Evolutionary conservation across 2,797 vertebrate genomes (phyloP).

Genomic region (Tenualosa ilisha): DNA sequence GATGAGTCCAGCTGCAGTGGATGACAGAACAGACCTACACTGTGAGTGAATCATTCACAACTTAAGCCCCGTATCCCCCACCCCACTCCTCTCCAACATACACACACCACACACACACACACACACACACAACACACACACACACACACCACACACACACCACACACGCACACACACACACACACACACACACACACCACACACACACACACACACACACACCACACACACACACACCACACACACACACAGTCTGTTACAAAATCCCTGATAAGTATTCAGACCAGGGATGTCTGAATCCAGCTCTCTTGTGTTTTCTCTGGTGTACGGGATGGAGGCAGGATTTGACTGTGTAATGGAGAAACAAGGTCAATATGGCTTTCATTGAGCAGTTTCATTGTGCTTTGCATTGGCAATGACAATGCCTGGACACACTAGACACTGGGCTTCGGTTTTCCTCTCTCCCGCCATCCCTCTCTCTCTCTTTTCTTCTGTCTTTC

Average conservation of each 20-base stretch:
- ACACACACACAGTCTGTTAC: background rate
- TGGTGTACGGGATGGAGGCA: background rate
- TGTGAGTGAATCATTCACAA: slow-evolving; percentile 47
- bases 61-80: slow-evolving; percentile 22
- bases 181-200: background rate
- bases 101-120: background rate
- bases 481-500: slow-evolving; percentile 19
- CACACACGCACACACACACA: background rate
- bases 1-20: slow-evolving; percentile 42
- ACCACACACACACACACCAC: background rate
- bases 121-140: background rate
- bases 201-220: background rate
- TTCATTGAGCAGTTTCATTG: background rate
- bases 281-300: background rate
- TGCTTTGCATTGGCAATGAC: background rate
- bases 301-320: background rate
- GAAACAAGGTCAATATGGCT: slow-evolving; percentile 6
- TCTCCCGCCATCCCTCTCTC: background rate
- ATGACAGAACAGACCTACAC: slow-evolving; percentile 57
- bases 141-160: background rate
- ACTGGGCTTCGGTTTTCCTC: background rate
- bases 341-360: background rate
- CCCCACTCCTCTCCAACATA: background rate
- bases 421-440: background rate
- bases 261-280: background rate